Percentiles rank a stretch among this genome's conserved stretches.
Evolutionary conservation across 2,888 invertebrate genomes (phyloP).

Genomic region (Argyresthia goedartella): DNA sequence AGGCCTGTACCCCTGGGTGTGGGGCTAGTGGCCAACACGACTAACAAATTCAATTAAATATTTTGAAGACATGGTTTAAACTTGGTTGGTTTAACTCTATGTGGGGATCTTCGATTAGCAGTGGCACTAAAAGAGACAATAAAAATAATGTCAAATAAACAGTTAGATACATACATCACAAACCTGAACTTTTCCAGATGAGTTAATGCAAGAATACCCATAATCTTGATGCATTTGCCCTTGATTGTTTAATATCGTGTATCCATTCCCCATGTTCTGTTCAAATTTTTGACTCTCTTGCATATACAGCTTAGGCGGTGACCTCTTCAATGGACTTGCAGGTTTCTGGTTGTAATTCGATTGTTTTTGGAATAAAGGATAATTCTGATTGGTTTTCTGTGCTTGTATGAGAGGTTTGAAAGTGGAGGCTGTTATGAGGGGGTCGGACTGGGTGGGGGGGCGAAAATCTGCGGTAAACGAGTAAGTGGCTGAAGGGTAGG

Average conservation of each 20-base stretch:
- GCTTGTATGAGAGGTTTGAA: constrained; percentile 68
- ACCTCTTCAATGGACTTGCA: constrained; percentile 46
- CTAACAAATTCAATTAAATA: too few relatives aligned
- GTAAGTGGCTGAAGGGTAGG: constrained; percentile 81
- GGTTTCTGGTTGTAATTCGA: constrained; percentile 38
- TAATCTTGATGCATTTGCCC: constrained; percentile 55
- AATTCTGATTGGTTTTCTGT: constrained; percentile 49
- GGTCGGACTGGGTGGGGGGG: constrained; percentile 71
- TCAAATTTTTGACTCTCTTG: constrained; percentile 42
- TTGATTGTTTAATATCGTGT: constrained; percentile 44
- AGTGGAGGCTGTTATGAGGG: constrained; percentile 65
- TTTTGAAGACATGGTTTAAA: too few relatives aligned
- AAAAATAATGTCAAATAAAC: too few relatives aligned
- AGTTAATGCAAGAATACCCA: constrained; percentile 47
- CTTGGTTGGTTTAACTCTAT: too few relatives aligned
- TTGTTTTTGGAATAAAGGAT: constrained; percentile 56
- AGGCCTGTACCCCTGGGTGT: too few relatives aligned
- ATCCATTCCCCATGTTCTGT: constrained; percentile 37
- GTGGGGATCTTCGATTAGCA: too few relatives aligned
- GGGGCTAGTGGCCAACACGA: too few relatives aligned
- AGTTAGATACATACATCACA: too few relatives aligned
- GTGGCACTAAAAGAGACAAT: too few relatives aligned
- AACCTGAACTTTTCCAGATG: constrained; percentile 54
- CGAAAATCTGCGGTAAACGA: constrained; percentile 88
- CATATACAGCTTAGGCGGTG: constrained; percentile 45